Conservation (phyloP, 2,113 vertebrate genomes). For the Eretmochelys imbricata region DNA sequence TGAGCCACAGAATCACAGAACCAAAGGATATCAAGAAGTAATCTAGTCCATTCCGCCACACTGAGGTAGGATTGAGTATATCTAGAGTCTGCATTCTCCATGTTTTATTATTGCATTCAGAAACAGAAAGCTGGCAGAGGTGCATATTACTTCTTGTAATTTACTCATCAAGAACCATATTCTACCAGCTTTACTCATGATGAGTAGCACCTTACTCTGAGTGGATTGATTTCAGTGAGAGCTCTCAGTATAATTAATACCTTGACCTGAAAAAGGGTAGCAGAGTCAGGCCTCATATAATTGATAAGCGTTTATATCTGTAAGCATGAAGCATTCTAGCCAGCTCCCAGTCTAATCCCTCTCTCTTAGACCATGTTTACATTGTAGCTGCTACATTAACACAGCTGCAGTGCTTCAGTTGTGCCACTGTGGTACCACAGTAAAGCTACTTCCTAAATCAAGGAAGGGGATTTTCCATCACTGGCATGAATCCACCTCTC, state of each 20-base stretch:
- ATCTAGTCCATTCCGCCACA: no score
- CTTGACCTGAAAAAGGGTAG: neutral
- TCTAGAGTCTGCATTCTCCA: neutral
- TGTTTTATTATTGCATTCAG: neutral
- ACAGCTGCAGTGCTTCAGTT: no score
- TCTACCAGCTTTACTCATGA: neutral
- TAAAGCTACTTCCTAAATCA: no score
- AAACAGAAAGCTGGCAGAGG: neutral
- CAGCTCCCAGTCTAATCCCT: no score
- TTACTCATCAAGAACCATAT: constrained; percentile 6
- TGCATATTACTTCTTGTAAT: neutral
- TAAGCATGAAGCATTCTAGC: neutral
- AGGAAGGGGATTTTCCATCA: no score
- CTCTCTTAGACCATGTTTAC: no score
- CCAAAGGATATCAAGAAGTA: neutral
- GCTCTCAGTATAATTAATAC: constrained; percentile 28
- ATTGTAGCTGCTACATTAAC: no score
- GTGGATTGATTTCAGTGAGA: constrained; percentile 23
- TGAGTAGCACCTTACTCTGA: constrained; percentile 14
- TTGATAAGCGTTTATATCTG: neutral
- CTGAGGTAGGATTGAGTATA: no score
- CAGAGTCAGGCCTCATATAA: neutral
- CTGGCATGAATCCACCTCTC: no score
- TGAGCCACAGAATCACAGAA: no score
- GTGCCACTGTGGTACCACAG: no score